Evolutionary conservation across 2,113 vertebrate genomes (phyloP).

Genomic region (Sylvia atricapilla): DNA sequence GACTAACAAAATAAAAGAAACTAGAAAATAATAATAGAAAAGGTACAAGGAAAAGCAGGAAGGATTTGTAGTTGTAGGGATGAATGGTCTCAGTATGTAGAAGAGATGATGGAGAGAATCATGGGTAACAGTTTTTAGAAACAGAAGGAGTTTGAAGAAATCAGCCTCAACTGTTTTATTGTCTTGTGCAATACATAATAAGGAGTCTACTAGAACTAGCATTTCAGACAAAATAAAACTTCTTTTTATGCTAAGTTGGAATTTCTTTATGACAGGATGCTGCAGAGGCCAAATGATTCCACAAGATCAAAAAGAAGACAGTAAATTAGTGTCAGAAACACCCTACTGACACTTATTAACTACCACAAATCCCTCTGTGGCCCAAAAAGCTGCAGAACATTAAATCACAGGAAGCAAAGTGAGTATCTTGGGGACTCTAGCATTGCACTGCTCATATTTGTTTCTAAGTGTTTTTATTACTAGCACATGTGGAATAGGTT

Average conservation of each 20-base stretch:
- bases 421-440: neutral
- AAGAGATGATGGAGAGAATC: neutral
- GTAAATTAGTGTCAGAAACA: neutral
- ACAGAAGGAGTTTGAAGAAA: neutral
- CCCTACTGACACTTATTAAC: neutral
- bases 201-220: neutral
- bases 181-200: neutral
- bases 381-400: neutral
- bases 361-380: neutral
- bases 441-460: neutral
- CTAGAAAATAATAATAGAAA: neutral
- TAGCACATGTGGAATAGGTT: neutral
- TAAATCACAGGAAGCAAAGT: neutral
- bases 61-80: neutral
- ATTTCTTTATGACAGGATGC: neutral
- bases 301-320: rapidly evolving
- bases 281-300: neutral
- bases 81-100: neutral
- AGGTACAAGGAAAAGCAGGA: neutral
- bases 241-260: neutral
- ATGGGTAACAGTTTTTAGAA: neutral
- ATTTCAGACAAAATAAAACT: neutral
- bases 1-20: neutral
- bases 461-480: neutral
- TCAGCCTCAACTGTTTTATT: neutral